phyloP scores from a whole-genome alignment of 1,140 invertebrate genomes.

The Lasioglossum albipes region DNA sequence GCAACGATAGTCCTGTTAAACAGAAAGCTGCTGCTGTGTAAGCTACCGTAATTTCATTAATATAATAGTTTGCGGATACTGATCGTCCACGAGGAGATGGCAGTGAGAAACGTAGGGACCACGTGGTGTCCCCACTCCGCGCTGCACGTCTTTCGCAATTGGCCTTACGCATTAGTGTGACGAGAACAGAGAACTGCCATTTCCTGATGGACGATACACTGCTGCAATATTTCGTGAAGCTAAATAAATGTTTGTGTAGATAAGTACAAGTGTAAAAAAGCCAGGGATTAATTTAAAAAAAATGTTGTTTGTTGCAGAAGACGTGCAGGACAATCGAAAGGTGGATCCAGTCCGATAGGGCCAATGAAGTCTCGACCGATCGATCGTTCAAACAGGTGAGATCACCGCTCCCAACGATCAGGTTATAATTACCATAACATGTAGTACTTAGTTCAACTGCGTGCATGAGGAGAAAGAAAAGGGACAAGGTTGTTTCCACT shows the following conservation, averaged over 20 bases:
- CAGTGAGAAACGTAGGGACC: too few relatives aligned
- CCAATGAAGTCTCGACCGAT: constrained; percentile 59
- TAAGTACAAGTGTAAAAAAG: too few relatives aligned
- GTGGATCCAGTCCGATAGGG: constrained; percentile 30
- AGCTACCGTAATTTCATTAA: constrained; percentile 32
- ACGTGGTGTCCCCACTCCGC: too few relatives aligned
- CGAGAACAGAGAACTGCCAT: too few relatives aligned
- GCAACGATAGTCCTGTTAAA: constrained; percentile 43
- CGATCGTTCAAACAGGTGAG: constrained; percentile 70
- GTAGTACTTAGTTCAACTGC: constrained; percentile 1
- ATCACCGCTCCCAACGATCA: neutral
- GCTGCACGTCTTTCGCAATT: too few relatives aligned
- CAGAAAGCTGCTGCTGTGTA: constrained; percentile 54
- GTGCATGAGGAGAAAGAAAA: constrained; percentile 69
- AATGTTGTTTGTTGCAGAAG: constrained; percentile 48
- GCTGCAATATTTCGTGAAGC: too few relatives aligned
- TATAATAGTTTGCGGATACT: too few relatives aligned
- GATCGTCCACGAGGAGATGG: too few relatives aligned
- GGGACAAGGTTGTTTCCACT: constrained; percentile 41
- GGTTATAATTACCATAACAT: neutral
- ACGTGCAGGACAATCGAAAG: constrained; percentile 51
- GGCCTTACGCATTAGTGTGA: too few relatives aligned
- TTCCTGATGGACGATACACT: too few relatives aligned
- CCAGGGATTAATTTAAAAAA: too few relatives aligned
- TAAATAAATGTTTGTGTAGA: too few relatives aligned